Conservation (phyloP, 2,888 invertebrate species). For the Graphium colonna region DNA sequence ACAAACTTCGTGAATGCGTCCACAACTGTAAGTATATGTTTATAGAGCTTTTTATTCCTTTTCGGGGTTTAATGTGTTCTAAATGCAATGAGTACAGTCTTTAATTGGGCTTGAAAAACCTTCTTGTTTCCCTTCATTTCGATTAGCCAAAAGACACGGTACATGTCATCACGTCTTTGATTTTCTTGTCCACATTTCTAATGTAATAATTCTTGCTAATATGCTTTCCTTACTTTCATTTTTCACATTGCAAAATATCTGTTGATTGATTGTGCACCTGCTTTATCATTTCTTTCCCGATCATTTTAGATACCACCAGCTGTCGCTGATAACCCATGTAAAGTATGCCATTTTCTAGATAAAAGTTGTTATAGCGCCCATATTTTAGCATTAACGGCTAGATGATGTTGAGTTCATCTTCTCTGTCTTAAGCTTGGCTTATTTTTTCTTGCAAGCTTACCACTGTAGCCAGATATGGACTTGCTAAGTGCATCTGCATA, state of each 20-base stretch:
- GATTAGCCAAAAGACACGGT: constrained; percentile 30
- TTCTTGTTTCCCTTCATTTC: constrained; percentile 36
- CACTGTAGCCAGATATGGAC: constrained; percentile 17
- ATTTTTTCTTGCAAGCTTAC: too few relatives aligned
- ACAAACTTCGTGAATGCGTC: constrained; percentile 48
- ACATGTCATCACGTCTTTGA: too few relatives aligned
- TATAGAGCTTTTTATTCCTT: constrained; percentile 34
- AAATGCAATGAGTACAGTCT: constrained; percentile 22
- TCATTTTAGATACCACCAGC: constrained; percentile 39
- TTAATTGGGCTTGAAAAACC: constrained; percentile 28
- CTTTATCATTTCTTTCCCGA: constrained; percentile 42
- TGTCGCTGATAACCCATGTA: constrained; percentile 30
- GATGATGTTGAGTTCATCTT: constrained; percentile 6
- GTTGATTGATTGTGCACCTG: constrained; percentile 37
- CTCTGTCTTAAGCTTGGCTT: constrained; percentile 8
- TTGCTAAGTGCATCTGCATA: constrained; percentile 32
- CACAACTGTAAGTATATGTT: constrained; percentile 43
- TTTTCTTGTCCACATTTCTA: too few relatives aligned
- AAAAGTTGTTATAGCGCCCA: constrained; percentile 24
- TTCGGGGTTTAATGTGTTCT: constrained; percentile 31
- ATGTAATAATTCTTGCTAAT: too few relatives aligned
- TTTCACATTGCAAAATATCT: constrained; percentile 46
- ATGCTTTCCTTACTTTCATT: too few relatives aligned
- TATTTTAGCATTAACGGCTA: background rate
- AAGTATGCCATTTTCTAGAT: constrained; percentile 29